These are phyloP conservation scores for Emydoidea blandingii DNA, from an alignment of 2,797 vertebrate species.

Conservation along the genomic window DNA sequence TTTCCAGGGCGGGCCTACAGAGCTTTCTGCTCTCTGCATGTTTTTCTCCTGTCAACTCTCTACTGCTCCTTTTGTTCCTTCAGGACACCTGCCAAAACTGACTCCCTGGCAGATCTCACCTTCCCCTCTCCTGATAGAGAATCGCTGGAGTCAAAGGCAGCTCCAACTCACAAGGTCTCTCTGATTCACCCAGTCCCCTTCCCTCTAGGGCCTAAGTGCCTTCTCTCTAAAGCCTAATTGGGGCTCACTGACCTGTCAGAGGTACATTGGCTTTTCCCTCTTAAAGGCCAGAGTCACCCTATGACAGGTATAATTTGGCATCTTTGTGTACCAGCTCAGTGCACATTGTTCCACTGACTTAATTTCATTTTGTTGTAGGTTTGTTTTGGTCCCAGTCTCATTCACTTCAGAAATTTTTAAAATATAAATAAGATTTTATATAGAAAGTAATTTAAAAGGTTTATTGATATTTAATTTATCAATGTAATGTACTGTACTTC, in stretches of 20 bases:
- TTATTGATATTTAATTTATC: conserved; percentile 53
- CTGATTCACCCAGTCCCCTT: not conserved
- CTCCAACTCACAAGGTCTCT: not conserved
- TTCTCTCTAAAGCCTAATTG: not conserved
- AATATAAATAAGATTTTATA: not conserved
- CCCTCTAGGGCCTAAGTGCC: not conserved
- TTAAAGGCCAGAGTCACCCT: not conserved
- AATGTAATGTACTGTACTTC: not conserved
- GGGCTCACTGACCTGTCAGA: not conserved
- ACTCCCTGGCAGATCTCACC: not conserved
- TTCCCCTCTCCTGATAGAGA: not conserved
- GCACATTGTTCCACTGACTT: not conserved
- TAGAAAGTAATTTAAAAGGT: not conserved
- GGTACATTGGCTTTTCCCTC: not conserved
- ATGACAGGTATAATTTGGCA: not conserved
- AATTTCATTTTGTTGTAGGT: not conserved
- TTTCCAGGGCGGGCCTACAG: not conserved
- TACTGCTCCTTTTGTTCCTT: not conserved
- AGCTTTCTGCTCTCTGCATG: not conserved
- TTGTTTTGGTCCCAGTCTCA: not conserved
- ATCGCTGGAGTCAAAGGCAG: no score
- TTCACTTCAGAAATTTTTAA: not conserved
- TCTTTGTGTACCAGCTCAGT: not conserved
- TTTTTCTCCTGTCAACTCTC: not conserved
- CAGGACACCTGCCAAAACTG: not conserved